A percentile compares a stretch with the other conserved stretches of the same genome.
phyloP scores from a whole-genome alignment of 2,888 invertebrate genomes.

The Hyppa rectilinea region DNA sequence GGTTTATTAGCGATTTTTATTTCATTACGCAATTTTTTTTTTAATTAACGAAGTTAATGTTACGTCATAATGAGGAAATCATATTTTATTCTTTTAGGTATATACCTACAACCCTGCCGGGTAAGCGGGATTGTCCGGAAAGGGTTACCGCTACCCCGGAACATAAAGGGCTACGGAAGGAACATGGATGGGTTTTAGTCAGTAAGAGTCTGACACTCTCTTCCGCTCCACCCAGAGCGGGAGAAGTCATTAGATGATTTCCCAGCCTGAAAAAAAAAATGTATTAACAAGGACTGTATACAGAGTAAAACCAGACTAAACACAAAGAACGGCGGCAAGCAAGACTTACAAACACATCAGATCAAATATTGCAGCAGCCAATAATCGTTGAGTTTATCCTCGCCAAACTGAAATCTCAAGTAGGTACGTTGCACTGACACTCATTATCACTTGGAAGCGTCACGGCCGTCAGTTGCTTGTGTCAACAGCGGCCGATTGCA shows the following conservation, averaged over 20 bases:
- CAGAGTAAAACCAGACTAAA: slow-evolving; percentile 20
- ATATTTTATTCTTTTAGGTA: neutral
- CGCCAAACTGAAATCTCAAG: slow-evolving; percentile 72
- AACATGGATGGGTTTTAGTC: no score
- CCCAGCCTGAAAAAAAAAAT: no score
- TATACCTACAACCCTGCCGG: no score
- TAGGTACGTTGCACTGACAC: slow-evolving; percentile 79
- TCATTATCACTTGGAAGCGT: slow-evolving; percentile 86
- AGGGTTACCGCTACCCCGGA: no score
- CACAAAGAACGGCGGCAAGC: slow-evolving; percentile 17
- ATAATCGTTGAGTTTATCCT: slow-evolving; percentile 59
- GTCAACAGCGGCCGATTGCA: slow-evolving; percentile 88
- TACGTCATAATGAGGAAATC: slow-evolving; percentile 19
- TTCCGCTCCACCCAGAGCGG: no score
- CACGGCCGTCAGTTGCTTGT: slow-evolving; percentile 81
- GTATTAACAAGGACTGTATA: neutral
- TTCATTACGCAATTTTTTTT: no score
- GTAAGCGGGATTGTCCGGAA: no score
- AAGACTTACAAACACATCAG: slow-evolving; percentile 28
- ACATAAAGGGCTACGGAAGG: no score
- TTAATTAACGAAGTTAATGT: neutral
- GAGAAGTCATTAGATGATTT: no score
- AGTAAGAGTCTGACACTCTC: no score
- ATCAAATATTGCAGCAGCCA: slow-evolving; percentile 46
- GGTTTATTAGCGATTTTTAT: neutral